A percentile compares a stretch with the other conserved stretches of the same genome.
phyloP scores from a whole-genome alignment of 2,113 vertebrate species.

The Petrocephalus zakoni region DNA sequence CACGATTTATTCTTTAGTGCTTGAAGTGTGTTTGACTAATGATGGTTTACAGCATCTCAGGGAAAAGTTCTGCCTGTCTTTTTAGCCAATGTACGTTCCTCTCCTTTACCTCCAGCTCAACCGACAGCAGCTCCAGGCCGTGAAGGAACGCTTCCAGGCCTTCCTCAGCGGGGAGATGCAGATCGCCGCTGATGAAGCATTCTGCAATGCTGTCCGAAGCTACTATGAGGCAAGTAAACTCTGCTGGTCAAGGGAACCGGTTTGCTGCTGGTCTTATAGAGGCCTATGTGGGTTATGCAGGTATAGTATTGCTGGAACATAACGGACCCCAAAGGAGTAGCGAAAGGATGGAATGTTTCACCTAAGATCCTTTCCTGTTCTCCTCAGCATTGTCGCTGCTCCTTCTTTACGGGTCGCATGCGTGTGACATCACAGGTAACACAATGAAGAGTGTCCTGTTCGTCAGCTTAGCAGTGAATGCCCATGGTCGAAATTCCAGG shows the following conservation, averaged over 20 bases:
- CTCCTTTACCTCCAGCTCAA: conserved; percentile 68
- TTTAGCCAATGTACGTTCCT: background rate
- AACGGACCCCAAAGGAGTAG: background rate
- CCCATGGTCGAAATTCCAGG: background rate
- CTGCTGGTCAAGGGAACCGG: background rate
- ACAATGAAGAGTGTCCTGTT: background rate
- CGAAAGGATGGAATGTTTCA: background rate
- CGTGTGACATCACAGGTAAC: background rate
- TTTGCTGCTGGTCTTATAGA: background rate
- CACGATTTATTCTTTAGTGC: background rate
- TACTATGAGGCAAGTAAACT: conserved; percentile 79
- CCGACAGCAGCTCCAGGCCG: conserved; percentile 84
- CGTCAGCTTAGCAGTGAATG: background rate
- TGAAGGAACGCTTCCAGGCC: conserved; percentile 84
- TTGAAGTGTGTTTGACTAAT: background rate
- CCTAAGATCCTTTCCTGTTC: background rate
- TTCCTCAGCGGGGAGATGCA: conserved; percentile 92
- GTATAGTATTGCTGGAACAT: background rate
- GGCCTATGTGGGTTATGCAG: background rate
- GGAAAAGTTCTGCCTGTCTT: background rate
- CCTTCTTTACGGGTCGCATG: background rate
- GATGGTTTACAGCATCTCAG: background rate
- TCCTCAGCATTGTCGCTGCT: background rate
- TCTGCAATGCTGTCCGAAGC: conserved; percentile 90
- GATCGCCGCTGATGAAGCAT: conserved; percentile 91